Evolutionary conservation across 1,140 invertebrate species (phyloP), one percentile per base, ranked within the genome.

Genomic region (Eueides isabella): DNA sequence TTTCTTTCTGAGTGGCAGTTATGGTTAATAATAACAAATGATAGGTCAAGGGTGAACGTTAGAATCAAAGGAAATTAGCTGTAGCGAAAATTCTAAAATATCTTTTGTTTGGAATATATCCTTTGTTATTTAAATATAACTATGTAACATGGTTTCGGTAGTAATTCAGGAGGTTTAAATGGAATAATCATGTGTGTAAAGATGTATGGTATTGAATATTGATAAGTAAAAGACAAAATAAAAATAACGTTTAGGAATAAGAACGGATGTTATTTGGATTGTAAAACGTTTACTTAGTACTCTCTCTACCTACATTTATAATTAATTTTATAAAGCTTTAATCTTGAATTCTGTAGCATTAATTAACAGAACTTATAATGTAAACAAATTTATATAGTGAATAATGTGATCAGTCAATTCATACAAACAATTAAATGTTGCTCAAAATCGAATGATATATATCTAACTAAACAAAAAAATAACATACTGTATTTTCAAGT

Each of bases 1-100:
- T 55, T 19, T 55, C 23, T 2, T 55, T 23, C 26, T 19, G 19
- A 23, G 19, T 55, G 48, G 48, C 48, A 55, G 78, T 75, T 81
- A 81, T 81, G 78, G 81, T 80, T 88, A 87, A 90, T 88, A 87
- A 90, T 84, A 86, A 88, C 81, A 87, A 87, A 89, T 86, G 86
- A 86, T 85, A 81, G 86, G 86, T 90, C 87, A 92, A 90, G 88
- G 88, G 85, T 91, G 85, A 87, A 80, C 76, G 78, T 74, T 66
- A 77, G 79, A 89, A 84, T 87, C 86, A 82, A 81, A 84, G 81
- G 77, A 90, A 89, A 89, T 90, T 86, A 86, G 64, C 61, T 70
- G 71, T 67, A 76, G 64, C 69, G 67, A 62, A 67, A 72, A 61
- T 67, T 55, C 44, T 67, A 64, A 72, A 67, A 30, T 67, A 67